Evolutionary conservation across 2,888 invertebrate genomes (phyloP), one percentile per base, ranked within the genome.

Genomic region (Nysson spinosus): DNA sequence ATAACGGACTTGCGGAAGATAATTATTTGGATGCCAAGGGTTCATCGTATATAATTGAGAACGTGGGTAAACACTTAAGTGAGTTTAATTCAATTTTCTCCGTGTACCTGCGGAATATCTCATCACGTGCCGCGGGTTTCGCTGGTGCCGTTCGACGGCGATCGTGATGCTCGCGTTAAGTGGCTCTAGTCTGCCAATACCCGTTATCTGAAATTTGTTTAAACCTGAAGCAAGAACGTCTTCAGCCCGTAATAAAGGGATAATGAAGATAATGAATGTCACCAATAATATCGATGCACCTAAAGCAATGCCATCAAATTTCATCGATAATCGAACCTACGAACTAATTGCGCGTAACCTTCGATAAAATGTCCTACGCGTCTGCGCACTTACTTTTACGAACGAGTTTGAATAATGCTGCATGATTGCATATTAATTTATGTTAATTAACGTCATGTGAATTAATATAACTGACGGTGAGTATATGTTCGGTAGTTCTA

Each of bases 1-100:
- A 39, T 81, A 83, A 83, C 82, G 83, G 83, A 60, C 74, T 78
- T n/a, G 68, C 57, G 68, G 78, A 76, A 78, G 81, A 81, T 85
- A 83, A 85, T 85, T 84, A 83, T 83, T 84, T 83, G 74, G 78
- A 81, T 80, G 83, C 73, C 81, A 76, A 78, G 80, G 72, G 82
- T 83, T 83, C 83, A 80, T 80, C 81, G 80, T 69, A 76, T 81
- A 81, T 84, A 84, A 85, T 85, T 84, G 84, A 81, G 83, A 84
- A 84, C 84, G 83, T 85, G 82, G 81, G 75, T 81, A 81, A 84
- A 83, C 81, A 80, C 81, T 84, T 77, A 75, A 83, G 79, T 80
- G 80, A 84, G 78, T 85, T 83, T 79, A 81, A 83, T 84, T 83
- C 81, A 80, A 84, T 84, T 83, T 82, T 74, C 77, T 66, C 65